Evolutionary conservation across 2,888 invertebrate genomes (phyloP).

Genomic region (Drosophila neonasuta): DNA sequence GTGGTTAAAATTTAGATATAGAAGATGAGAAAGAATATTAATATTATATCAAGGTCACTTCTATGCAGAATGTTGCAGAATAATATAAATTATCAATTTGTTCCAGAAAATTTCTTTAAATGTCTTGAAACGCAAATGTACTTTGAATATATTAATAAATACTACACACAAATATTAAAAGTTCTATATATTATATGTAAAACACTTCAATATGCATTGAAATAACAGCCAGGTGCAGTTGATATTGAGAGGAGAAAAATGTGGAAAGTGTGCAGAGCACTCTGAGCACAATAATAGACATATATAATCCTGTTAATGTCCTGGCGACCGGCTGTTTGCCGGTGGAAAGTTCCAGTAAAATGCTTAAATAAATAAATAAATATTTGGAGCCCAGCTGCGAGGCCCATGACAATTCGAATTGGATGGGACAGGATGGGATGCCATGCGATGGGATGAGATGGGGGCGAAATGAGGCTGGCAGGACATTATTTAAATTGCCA

Average conservation of each 20-base stretch:
- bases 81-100: too few species aligned
- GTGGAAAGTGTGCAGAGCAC: neutral
- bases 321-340: constrained; percentile 8
- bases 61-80: too few species aligned
- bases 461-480: constrained; percentile 23
- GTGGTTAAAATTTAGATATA: too few species aligned
- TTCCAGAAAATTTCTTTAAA: too few species aligned
- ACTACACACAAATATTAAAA: too few species aligned
- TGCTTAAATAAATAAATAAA: constrained; percentile 42
- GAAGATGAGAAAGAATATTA: neutral
- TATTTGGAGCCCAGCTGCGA: constrained; percentile 41
- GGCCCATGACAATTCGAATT: constrained; percentile 41
- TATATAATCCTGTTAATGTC: constrained; percentile 8
- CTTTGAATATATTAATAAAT: too few species aligned
- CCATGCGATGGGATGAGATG: neutral
- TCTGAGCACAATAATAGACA: constrained; percentile 7
- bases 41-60: neutral
- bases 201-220: neutral
- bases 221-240: neutral
- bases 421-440: constrained; percentile 5
- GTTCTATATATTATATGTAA: neutral
- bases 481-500: constrained; percentile 69
- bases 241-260: neutral
- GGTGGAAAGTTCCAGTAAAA: constrained; percentile 20
- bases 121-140: too few species aligned